phyloP scores from a whole-genome alignment of 2,113 vertebrate species.

The Pelvicachromis taeniatus region DNA sequence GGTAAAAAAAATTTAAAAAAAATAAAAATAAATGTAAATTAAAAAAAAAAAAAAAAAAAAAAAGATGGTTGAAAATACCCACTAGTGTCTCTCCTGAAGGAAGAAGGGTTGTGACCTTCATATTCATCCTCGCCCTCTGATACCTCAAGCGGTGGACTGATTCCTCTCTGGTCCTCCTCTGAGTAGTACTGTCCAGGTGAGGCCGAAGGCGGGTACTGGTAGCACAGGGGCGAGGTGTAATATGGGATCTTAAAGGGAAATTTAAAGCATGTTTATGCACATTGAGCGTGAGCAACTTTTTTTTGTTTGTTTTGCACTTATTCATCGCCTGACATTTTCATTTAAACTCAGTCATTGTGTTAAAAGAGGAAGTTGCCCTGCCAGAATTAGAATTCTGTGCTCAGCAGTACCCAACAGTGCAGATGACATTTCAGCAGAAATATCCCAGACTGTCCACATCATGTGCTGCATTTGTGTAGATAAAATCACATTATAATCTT shows the following conservation, averaged over 20 bases:
- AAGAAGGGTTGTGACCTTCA: constrained; percentile 26
- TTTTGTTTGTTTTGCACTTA: constrained; percentile 7
- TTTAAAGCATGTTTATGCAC: not conserved
- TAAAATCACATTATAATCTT: not conserved
- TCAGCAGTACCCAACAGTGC: not conserved
- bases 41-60: no score
- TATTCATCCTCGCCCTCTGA: constrained; percentile 64
- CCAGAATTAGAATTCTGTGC: constrained; percentile 41
- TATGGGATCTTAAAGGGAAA: constrained; percentile 52
- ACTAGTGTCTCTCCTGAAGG: constrained; percentile 55
- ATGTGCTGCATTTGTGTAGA: not conserved
- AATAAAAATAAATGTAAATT: no score
- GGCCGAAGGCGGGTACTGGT: constrained; percentile 43
- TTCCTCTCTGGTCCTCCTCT: constrained; percentile 51
- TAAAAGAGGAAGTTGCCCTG: constrained; percentile 58
- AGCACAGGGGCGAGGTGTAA: constrained; percentile 49
- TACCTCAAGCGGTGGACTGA: constrained; percentile 56
- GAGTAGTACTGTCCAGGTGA: constrained; percentile 51
- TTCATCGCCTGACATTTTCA: constrained; percentile 9
- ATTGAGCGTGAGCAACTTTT: not conserved
- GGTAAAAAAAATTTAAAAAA: no score
- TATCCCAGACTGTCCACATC: constrained; percentile 1
- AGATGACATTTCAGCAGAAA: constrained; percentile 32
- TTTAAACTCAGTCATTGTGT: constrained; percentile 29
- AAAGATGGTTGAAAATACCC: not conserved